Percentiles rank a stretch among this genome's conserved stretches.
Conservation (phyloP, 2,888 invertebrate species). For the Xestia ashworthii region DNA sequence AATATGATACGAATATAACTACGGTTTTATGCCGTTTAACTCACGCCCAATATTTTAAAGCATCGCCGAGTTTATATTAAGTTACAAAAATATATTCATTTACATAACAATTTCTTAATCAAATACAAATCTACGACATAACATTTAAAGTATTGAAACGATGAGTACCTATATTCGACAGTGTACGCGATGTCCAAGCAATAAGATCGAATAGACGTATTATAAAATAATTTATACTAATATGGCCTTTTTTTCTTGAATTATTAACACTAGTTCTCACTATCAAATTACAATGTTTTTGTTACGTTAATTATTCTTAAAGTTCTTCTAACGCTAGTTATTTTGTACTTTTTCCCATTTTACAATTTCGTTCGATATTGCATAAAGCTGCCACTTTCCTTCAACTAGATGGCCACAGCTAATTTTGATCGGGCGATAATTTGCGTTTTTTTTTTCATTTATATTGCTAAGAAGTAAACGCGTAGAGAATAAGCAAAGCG, state of each 20-base stretch:
- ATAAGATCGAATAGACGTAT: background rate
- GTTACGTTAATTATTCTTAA: constrained; percentile 3
- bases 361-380: background rate
- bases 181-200: background rate
- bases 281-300: constrained; percentile 5
- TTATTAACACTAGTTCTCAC: constrained; percentile 31
- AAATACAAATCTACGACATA: background rate
- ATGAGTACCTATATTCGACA: background rate
- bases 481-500: background rate
- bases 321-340: background rate
- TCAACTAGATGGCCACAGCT: background rate
- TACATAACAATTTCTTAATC: constrained; percentile 10
- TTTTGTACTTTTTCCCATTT: constrained; percentile 13
- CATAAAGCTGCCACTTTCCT: constrained; percentile 3
- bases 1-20: background rate
- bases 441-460: background rate
- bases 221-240: background rate
- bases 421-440: background rate
- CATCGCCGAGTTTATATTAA: background rate
- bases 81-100: constrained; percentile 17
- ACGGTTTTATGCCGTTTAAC: background rate
- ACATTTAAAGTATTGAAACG: background rate
- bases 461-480: background rate
- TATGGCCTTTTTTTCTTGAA: constrained; percentile 28
- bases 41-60: background rate